A percentile compares a stretch with the other conserved stretches of the same genome.
These are phyloP conservation scores for Epinephelus coioides DNA, from an alignment of 2,797 vertebrate genomes.

Conservation along the genomic window DNA sequence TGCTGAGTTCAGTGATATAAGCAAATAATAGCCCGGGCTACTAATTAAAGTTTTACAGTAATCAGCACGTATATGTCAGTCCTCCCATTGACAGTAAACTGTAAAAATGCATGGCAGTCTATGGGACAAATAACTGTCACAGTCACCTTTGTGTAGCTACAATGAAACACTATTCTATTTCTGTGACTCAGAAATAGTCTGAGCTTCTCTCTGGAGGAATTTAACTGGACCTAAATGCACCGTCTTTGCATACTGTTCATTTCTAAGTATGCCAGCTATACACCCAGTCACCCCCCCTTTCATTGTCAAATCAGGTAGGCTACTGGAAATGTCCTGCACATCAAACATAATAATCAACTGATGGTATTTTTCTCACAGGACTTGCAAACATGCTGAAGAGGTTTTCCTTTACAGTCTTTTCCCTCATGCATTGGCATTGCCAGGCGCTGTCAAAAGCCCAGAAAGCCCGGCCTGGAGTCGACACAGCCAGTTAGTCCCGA, in stretches of 20 bases:
- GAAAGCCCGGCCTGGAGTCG: conserved; percentile 42
- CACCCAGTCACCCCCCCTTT: neutral
- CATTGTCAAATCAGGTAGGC: conserved; percentile 14
- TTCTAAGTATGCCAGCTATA: neutral
- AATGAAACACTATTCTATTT: accelerated
- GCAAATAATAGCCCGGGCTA: too few relatives aligned
- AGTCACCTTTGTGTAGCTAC: neutral
- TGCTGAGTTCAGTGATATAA: too few relatives aligned
- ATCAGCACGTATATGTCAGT: neutral
- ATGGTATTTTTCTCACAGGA: conserved; percentile 23
- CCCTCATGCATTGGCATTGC: conserved; percentile 25
- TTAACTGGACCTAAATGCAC: neutral
- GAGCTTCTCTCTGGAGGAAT: too few relatives aligned
- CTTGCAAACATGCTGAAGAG: conserved; percentile 30
- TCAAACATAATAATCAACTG: conserved; percentile 22
- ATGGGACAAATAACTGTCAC: neutral
- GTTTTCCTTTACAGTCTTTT: conserved; percentile 24
- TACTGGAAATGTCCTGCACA: conserved; percentile 2
- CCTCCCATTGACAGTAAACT: neutral
- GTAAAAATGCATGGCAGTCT: neutral
- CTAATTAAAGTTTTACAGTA: too few relatives aligned
- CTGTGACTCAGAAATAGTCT: neutral
- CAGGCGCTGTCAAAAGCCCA: conserved; percentile 34
- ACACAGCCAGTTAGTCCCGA: conserved; percentile 63
- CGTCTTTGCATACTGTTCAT: neutral